phyloP scores from a whole-genome alignment of 2,888 invertebrate species.

The Tetanocera ferruginea region DNA sequence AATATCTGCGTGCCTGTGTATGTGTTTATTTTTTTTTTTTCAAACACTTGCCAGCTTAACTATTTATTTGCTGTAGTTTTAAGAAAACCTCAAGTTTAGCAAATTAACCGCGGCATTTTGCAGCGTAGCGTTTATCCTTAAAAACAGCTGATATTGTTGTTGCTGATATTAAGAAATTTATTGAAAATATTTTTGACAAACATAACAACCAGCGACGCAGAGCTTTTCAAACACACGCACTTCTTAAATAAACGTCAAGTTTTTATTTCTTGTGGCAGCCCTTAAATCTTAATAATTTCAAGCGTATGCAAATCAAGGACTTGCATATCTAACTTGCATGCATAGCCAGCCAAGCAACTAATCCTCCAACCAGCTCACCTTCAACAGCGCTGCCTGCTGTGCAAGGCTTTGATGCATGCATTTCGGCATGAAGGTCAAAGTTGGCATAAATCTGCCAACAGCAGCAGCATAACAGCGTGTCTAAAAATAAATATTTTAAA shows the following conservation, averaged over 20 bases:
- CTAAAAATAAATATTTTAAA: constrained; percentile 4
- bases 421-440: constrained; percentile 37
- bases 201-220: no score
- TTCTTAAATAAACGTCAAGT: no score
- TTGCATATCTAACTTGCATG: not conserved
- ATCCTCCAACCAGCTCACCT: not conserved
- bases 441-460: constrained; percentile 12
- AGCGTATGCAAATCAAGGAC: constrained; percentile 17
- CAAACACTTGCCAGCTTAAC: not conserved
- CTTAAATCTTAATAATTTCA: not conserved
- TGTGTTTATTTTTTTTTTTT: not conserved
- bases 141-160: no score
- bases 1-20: not conserved
- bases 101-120: no score
- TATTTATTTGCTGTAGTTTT: no score
- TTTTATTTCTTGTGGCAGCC: not conserved
- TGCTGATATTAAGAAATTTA: no score
- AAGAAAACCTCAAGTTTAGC: no score
- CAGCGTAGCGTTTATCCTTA: no score
- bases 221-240: no score
- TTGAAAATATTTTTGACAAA: no score
- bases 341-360: not conserved
- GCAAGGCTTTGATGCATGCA: not conserved
- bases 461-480: not conserved
- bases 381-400: not conserved